Conservation (phyloP, 2,797 vertebrate genomes). For the Mycteria americana region DNA sequence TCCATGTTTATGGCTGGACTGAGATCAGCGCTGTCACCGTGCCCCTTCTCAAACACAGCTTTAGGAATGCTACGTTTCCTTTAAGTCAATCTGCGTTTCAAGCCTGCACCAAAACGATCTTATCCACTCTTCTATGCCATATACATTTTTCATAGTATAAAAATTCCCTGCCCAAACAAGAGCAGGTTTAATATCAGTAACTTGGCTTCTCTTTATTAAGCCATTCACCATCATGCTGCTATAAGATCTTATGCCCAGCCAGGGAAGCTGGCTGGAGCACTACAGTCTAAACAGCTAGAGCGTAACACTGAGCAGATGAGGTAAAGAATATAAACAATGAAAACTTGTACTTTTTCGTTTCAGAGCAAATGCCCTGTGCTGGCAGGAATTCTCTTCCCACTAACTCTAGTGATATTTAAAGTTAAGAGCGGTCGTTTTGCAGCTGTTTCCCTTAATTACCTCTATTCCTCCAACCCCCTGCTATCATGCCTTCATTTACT, state of each 20-base stretch:
- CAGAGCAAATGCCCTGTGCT: neutral
- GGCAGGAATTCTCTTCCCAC: neutral
- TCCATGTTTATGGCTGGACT: neutral
- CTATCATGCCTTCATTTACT: neutral
- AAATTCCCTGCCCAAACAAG: neutral
- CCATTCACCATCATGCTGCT: neutral
- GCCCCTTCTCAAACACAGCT: neutral
- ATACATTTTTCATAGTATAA: neutral
- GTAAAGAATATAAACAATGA: neutral
- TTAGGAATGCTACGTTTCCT: neutral
- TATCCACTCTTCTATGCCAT: neutral
- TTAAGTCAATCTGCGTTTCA: neutral
- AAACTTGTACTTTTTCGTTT: neutral
- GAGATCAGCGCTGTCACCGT: neutral
- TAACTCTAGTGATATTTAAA: neutral
- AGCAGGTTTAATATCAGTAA: neutral
- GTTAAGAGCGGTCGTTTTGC: neutral
- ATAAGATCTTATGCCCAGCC: neutral
- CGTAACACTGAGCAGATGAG: neutral
- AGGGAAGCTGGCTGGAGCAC: neutral
- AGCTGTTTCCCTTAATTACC: neutral
- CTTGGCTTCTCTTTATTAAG: conserved; percentile 2
- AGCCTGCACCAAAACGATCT: neutral
- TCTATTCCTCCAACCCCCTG: neutral
- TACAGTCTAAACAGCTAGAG: neutral